A percentile compares a stretch with the other conserved stretches of the same genome.
phyloP scores from a whole-genome alignment of 1,140 invertebrate genomes.

The Ylistrum balloti region DNA sequence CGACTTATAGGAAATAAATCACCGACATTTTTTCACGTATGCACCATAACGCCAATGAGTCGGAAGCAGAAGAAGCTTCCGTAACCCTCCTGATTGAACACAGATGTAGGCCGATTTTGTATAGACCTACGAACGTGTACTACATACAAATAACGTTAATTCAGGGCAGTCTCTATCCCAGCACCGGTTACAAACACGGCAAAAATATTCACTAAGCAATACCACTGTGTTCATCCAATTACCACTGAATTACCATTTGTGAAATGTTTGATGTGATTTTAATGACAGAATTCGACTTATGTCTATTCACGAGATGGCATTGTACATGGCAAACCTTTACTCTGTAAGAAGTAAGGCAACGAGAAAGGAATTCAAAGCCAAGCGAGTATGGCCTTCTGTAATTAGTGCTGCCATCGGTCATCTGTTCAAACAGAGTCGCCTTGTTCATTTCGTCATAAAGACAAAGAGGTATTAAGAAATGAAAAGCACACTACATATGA shows the following conservation, averaged over 20 bases:
- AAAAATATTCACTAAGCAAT: too few relatives aligned
- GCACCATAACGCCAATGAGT: not conserved
- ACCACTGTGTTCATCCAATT: too few relatives aligned
- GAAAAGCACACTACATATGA: not conserved
- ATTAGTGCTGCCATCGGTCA: not conserved
- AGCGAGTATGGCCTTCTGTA: not conserved
- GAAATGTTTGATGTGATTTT: not conserved
- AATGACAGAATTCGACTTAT: not conserved
- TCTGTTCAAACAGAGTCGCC: not conserved
- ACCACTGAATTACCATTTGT: too few relatives aligned
- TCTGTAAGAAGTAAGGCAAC: not conserved
- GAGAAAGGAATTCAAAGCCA: not conserved
- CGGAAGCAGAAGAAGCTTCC: not conserved
- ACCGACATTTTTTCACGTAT: not conserved
- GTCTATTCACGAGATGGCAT: not conserved
- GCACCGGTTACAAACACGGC: too few relatives aligned
- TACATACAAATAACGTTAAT: not conserved
- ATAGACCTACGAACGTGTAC: not conserved
- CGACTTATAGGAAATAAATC: not conserved
- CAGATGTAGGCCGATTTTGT: not conserved
- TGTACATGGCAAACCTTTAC: not conserved
- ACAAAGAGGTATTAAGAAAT: not conserved
- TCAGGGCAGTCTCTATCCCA: not conserved
- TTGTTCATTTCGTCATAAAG: not conserved
- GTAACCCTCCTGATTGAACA: not conserved